Base-by-base conservation (phyloP, 2,113 vertebrate species). In the Pteropus alecto region DNA sequence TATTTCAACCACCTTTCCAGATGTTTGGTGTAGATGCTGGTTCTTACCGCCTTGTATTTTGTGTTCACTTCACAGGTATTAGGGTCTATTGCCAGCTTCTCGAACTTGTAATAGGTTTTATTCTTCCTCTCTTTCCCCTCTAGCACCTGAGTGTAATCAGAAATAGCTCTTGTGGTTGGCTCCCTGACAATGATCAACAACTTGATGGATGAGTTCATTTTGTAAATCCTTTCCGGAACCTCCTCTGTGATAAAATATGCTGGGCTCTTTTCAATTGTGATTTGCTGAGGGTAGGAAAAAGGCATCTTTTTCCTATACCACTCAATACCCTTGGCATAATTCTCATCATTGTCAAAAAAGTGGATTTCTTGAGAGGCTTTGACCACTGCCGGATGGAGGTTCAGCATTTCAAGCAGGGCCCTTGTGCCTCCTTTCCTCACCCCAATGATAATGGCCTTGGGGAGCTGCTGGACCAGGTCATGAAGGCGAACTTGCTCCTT, bases 281-380 rank as follows among this genome's bases (percentile, higher is more conserved):
- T 99, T 98, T 99, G 99, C 98, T 99, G 98, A 87, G 99, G 99
- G 98, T 99, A 99, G 96, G 99, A 99, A 97, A 99, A 99, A 93
- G 99, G 99, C 99, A 99, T 99, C 98, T 99, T 99, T 98, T 99
- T 99, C 87, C 99, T 97, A 97, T 99, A 99, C 99, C 99, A 99
- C 97, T 99, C 99, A 78, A 99, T 99, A 81, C 99, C 99, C 84
- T 99, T 99, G 93, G 99, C 99, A 67, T 99, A 99, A 98, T 99
- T 99, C 97, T 99, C 99, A 77, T 99, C 99, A 13, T 99, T 99
- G 98, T 99, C 99, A 87, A 99, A 99, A 98, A 99, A 99, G 97
- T 99, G 99, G 96, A 99, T 99, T 98, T 99, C 99, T 98, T 99
- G 99, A 77, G 99, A 99, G 96, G 99, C 99, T 98, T 99, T 99